Conservation (phyloP, 2,797 vertebrate genomes). For the Takifugu rubripes region DNA sequence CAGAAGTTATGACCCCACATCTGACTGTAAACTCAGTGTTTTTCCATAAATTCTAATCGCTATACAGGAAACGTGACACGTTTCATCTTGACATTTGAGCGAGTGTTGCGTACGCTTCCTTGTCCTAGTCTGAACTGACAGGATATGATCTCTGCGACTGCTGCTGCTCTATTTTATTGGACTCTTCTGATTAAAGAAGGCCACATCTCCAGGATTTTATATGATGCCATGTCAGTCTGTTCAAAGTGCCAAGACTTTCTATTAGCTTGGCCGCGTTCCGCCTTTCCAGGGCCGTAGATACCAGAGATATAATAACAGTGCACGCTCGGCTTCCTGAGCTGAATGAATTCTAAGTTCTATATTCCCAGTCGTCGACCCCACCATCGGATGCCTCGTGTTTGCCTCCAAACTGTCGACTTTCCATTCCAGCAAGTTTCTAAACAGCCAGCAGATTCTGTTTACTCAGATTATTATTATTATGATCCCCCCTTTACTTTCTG, state of each 20-base stretch:
- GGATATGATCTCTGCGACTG: no score
- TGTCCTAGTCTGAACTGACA: neutral
- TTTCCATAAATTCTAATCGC: conserved; percentile 4
- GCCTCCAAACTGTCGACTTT: conserved; percentile 44
- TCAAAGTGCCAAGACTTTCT: neutral
- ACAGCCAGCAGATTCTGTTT: conserved; percentile 90
- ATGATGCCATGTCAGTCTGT: conserved; percentile 15
- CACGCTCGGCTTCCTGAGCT: conserved; percentile 36
- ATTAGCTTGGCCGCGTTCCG: conserved; percentile 7
- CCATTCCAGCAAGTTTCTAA: conserved; percentile 76
- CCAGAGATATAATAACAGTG: conserved; percentile 48
- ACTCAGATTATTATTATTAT: conserved; percentile 73
- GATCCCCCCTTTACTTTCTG: conserved; percentile 36
- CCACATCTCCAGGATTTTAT: conserved; percentile 17
- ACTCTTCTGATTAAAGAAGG: conserved; percentile 8
- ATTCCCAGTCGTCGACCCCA: conserved; percentile 24
- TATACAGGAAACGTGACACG: neutral
- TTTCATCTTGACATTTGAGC: conserved; percentile 3
- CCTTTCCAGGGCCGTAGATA: conserved; percentile 30
- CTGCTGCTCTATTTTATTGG: no score
- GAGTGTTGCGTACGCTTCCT: conserved; percentile 1
- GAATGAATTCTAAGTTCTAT: conserved; percentile 18
- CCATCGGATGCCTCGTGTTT: conserved; percentile 44
- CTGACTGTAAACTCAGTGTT: conserved; percentile 20
- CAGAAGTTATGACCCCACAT: conserved; percentile 20